Conservation (phyloP, 2,113 vertebrate genomes). For the Jaculus jaculus region DNA sequence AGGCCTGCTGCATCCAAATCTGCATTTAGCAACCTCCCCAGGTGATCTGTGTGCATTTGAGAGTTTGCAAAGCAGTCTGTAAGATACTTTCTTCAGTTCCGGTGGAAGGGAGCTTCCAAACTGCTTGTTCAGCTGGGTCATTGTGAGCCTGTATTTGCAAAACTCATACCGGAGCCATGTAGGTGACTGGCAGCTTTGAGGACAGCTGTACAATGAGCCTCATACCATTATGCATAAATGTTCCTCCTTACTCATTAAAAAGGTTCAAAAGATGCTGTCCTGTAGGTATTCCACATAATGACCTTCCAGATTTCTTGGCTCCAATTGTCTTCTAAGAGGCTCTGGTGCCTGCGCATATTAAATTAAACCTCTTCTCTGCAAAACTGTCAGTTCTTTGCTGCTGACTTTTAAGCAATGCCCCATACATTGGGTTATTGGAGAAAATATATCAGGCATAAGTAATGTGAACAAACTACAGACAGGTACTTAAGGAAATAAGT, state of each 20-base stretch:
- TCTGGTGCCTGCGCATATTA: conserved; percentile 45
- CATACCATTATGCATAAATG: conserved; percentile 9
- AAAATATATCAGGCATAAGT: conserved; percentile 56
- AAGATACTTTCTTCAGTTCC: not conserved
- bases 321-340: conserved; percentile 52
- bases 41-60: not conserved
- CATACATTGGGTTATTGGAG: conserved; percentile 47
- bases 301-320: conserved; percentile 65
- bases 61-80: conserved; percentile 2
- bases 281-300: conserved; percentile 58
- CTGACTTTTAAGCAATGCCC: conserved; percentile 48
- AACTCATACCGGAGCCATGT: not conserved
- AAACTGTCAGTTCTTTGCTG: conserved; percentile 46
- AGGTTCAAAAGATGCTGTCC: conserved; percentile 48
- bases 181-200: conserved; percentile 55
- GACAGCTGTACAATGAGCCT: conserved; percentile 17
- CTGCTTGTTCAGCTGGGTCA: conserved; percentile 49
- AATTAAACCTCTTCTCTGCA: conserved; percentile 61
- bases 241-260: conserved; percentile 66
- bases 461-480: conserved; percentile 18
- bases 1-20: not conserved
- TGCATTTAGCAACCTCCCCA: not conserved
- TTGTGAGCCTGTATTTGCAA: conserved; percentile 31
- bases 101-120: conserved; percentile 16
- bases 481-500: conserved; percentile 56